Percentiles rank a stretch among this genome's conserved stretches.
Evolutionary conservation across 1,140 invertebrate species (phyloP).

Genomic region (Cydia fagiglandana): DNA sequence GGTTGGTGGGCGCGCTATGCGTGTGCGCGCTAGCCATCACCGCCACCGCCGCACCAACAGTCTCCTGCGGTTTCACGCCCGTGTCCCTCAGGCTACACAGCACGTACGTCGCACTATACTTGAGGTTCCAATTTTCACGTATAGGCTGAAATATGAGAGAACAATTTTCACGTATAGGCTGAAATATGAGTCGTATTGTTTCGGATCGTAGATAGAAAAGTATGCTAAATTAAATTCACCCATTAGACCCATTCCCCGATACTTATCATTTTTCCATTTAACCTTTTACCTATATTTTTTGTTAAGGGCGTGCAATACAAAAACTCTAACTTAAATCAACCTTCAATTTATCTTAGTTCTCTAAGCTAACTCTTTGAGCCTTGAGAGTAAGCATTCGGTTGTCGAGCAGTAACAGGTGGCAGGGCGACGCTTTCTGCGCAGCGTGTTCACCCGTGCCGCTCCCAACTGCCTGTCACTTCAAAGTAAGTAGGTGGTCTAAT

Average conservation of each 20-base stretch:
- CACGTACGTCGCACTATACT: slow-evolving; percentile 95
- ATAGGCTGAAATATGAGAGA: slow-evolving; percentile 79
- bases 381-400: slow-evolving; percentile 84
- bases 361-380: slow-evolving; percentile 81
- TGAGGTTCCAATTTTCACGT: slow-evolving; percentile 95
- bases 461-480: slow-evolving; percentile 84
- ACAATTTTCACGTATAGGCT: slow-evolving; percentile 89
- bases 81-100: slow-evolving; percentile 85
- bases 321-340: not conserved
- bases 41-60: slow-evolving; percentile 80
- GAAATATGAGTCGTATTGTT: slow-evolving; percentile 40
- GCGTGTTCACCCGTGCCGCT: slow-evolving; percentile 87
- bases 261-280: too few species aligned
- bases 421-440: slow-evolving; percentile 89
- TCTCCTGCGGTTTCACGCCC: slow-evolving; percentile 78
- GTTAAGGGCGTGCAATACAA: too few species aligned
- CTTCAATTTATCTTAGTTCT: not conserved
- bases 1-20: slow-evolving; percentile 71
- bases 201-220: not conserved
- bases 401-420: slow-evolving; percentile 88
- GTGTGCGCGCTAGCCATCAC: slow-evolving; percentile 79
- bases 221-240: not conserved
- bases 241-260: too few species aligned
- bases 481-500: slow-evolving; percentile 50
- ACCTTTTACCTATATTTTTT: too few species aligned